Conservation (phyloP, 2,888 invertebrate genomes). For the Parnassius orleans region DNA sequence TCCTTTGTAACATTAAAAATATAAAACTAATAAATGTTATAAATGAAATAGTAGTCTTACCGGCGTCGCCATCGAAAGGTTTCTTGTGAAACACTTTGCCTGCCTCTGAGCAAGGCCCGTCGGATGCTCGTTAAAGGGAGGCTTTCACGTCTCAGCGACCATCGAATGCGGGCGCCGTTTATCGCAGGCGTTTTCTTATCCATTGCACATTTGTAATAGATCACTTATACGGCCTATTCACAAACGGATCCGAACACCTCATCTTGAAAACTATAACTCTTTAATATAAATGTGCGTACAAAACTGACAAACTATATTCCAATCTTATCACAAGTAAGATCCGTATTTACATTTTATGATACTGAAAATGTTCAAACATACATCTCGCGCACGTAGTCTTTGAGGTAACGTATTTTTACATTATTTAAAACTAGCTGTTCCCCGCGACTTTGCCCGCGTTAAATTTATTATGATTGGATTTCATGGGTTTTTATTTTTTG, state of each 20-base stretch:
- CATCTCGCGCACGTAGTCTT: neutral
- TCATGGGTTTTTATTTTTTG: too few species aligned
- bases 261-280: slow-evolving; percentile 11
- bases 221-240: neutral
- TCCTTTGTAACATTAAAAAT: too few species aligned
- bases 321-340: slow-evolving; percentile 27
- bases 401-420: too few species aligned
- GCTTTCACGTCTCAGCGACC: slow-evolving; percentile 64
- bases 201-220: slow-evolving; percentile 8
- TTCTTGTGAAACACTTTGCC: slow-evolving; percentile 54
- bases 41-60: slow-evolving; percentile 43
- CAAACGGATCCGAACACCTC: neutral
- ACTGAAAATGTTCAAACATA: slow-evolving; percentile 14
- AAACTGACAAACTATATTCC: slow-evolving; percentile 24
- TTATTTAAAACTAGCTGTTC: too few species aligned
- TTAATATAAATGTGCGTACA: slow-evolving; percentile 16
- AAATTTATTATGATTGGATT: too few species aligned
- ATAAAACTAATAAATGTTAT: neutral
- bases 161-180: slow-evolving; percentile 32
- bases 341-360: slow-evolving; percentile 22
- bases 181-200: slow-evolving; percentile 12
- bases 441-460: too few species aligned
- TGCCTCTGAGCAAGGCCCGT: slow-evolving; percentile 57
- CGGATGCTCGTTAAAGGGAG: slow-evolving; percentile 60
- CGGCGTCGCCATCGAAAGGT: slow-evolving; percentile 54